Evolutionary conservation across 2,888 invertebrate species (phyloP).

Genomic region (Cryptosula pallasiana): DNA sequence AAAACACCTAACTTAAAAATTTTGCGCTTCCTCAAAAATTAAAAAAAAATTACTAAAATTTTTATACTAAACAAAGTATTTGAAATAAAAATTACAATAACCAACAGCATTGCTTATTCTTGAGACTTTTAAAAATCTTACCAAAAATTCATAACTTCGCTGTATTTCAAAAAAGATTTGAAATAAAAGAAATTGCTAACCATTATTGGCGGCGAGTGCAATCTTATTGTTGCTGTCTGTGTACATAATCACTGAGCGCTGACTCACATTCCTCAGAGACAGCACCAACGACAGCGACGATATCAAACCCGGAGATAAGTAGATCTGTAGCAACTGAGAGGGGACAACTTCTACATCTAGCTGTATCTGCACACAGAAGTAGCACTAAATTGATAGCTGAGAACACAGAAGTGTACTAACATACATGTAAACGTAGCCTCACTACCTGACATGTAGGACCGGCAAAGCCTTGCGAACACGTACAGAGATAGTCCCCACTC

Average conservation of each 20-base stretch:
- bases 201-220: neutral
- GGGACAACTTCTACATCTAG: neutral
- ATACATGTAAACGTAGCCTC: neutral
- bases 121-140: too few species aligned
- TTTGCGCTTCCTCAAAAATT: too few species aligned
- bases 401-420: neutral
- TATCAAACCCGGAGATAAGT: too few species aligned
- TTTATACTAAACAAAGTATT: too few species aligned
- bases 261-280: neutral
- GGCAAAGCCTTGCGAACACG: neutral
- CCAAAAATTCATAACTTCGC: too few species aligned
- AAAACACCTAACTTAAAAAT: too few species aligned
- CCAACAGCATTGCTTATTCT: too few species aligned
- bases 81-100: too few species aligned
- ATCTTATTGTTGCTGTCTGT: neutral
- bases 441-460: slow-evolving; percentile 2
- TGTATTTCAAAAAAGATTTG: too few species aligned
- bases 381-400: neutral
- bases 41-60: too few species aligned
- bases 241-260: neutral
- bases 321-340: too few species aligned
- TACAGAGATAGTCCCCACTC: neutral
- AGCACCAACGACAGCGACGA: neutral
- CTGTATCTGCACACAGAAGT: neutral
- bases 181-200: too few species aligned